phyloP scores from a whole-genome alignment of 2,113 vertebrate species.

The Thunnus thynnus region DNA sequence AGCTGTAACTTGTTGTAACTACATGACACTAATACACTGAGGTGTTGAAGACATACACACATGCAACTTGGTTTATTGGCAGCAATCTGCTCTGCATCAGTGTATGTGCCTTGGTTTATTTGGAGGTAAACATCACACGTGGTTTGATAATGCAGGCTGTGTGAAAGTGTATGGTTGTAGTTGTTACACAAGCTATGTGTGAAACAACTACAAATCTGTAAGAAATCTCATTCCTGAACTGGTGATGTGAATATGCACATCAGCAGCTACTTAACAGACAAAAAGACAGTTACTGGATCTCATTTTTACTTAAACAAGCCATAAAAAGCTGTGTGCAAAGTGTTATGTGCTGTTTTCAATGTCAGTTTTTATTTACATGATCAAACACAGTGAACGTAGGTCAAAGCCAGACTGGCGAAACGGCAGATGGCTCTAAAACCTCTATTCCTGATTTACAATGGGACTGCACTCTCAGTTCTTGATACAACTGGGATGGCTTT shows the following conservation, averaged over 20 bases:
- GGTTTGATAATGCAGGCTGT: constrained; percentile 1
- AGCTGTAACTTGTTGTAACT: no score
- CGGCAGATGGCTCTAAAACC: constrained; percentile 5
- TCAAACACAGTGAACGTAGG: not conserved
- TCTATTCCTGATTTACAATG: constrained; percentile 20
- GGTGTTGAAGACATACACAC: not conserved
- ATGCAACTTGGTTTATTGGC: not conserved
- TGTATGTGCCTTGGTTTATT: not conserved
- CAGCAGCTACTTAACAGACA: not conserved
- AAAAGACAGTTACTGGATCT: not conserved
- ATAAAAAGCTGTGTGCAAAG: not conserved
- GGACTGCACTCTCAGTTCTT: constrained; percentile 18
- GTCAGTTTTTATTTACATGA: not conserved
- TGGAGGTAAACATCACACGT: not conserved
- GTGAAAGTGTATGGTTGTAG: not conserved
- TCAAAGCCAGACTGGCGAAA: not conserved
- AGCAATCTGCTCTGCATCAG: not conserved
- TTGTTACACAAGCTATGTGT: not conserved
- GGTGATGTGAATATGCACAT: not conserved
- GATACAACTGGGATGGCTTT: constrained; percentile 35
- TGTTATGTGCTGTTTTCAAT: not conserved
- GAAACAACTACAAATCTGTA: not conserved
- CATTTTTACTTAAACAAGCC: not conserved
- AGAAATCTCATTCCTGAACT: not conserved
- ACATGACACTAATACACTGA: not conserved